Conservation (phyloP, 30 jellyfish, hydroid and myxozoan genomes). For the Cassiopea andromeda region DNA sequence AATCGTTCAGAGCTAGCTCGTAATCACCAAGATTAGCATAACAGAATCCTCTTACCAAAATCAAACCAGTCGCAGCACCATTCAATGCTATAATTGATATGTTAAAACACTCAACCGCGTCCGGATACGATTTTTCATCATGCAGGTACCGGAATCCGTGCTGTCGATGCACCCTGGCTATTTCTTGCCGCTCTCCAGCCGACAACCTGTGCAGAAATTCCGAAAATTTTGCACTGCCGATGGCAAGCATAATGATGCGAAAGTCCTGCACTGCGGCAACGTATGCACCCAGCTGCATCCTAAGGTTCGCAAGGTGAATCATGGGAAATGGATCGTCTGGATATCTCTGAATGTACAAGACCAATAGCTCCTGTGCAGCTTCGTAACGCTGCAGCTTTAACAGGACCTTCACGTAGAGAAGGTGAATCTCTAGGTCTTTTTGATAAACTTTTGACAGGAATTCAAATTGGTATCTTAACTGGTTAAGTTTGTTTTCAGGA, state of each 20-base stretch:
- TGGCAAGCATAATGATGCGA: constrained; percentile 55
- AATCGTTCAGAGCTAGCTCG: constrained; percentile 75
- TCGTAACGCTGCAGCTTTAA: constrained; percentile 37
- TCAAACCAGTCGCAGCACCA: constrained; percentile 79
- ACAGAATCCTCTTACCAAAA: constrained; percentile 79
- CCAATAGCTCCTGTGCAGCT: constrained; percentile 80
- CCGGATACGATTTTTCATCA: constrained; percentile 53
- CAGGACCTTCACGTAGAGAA: constrained; percentile 41
- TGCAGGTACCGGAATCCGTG: constrained; percentile 81
- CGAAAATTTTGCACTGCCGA: constrained; percentile 70
- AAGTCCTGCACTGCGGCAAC: constrained; percentile 92
- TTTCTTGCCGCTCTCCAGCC: constrained; percentile 75
- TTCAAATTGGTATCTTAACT: constrained; percentile 32
- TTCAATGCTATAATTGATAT: constrained; percentile 77
- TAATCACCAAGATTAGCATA: constrained; percentile 76
- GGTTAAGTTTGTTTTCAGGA: constrained; percentile 46
- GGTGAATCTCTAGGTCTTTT: constrained; percentile 51
- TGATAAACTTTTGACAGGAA: constrained; percentile 52
- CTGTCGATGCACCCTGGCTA: constrained; percentile 88
- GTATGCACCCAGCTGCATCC: constrained; percentile 88
- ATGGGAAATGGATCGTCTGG: constrained; percentile 84
- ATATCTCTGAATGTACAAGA: constrained; percentile 42
- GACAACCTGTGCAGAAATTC: constrained; percentile 50
- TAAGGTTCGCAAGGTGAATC: constrained; percentile 81
- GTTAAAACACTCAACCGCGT: constrained; percentile 84